Percentiles rank a stretch among this genome's conserved stretches.
phyloP scores from a whole-genome alignment of 2,888 invertebrate species.

The Mesopsocus fuscifrons region DNA sequence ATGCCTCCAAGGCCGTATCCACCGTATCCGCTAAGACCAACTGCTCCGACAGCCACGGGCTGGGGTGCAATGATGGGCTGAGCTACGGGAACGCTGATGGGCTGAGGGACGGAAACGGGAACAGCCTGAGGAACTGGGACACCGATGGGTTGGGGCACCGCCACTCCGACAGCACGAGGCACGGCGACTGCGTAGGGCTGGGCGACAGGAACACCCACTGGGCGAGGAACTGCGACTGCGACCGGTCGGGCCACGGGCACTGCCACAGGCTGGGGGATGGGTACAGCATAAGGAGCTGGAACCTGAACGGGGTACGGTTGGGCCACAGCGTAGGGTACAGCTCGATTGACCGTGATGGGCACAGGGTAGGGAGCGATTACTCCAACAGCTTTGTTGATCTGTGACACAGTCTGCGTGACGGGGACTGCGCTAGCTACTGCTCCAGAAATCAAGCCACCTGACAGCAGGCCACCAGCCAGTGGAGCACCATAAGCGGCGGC shows the following conservation, averaged over 20 bases:
- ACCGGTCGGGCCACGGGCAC: constrained; percentile 31
- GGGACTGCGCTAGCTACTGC: not conserved
- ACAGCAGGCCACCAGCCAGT: not conserved
- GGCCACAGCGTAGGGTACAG: constrained; percentile 32
- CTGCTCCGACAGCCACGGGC: constrained; percentile 27
- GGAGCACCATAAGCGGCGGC: constrained; percentile 1
- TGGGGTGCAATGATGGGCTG: constrained; percentile 29
- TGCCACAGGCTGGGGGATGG: constrained; percentile 22
- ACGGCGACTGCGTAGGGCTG: constrained; percentile 29
- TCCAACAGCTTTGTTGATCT: constrained; percentile 3
- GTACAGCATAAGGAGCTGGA: constrained; percentile 23
- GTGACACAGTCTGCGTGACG: constrained; percentile 5
- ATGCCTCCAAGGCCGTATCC: not conserved
- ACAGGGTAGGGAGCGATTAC: constrained; percentile 4
- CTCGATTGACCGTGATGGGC: constrained; percentile 26
- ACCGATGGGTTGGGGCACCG: constrained; percentile 34
- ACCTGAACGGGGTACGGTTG: constrained; percentile 31
- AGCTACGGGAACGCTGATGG: constrained; percentile 32
- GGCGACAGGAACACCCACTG: constrained; percentile 25
- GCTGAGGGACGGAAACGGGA: constrained; percentile 31
- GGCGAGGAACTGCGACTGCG: constrained; percentile 26
- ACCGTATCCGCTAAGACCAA: not conserved
- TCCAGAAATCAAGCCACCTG: not conserved
- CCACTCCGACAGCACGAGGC: constrained; percentile 28
- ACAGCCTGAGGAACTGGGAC: constrained; percentile 34